phyloP scores from a whole-genome alignment of 1,140 invertebrate genomes.

The Subanguina moxae region DNA sequence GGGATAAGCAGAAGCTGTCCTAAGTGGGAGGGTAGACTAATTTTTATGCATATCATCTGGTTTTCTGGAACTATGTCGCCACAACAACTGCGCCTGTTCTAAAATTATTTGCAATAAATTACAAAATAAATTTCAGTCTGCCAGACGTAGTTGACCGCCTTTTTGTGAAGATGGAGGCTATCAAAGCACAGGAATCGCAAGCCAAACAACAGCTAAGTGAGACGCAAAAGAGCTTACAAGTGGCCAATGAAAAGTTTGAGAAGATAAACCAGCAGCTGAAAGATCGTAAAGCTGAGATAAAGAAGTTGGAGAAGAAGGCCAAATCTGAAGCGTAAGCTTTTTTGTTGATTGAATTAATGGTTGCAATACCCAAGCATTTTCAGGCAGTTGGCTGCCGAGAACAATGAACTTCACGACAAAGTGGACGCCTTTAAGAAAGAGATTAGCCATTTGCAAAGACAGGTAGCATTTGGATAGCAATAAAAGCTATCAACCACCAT shows the following conservation, averaged over 20 bases:
- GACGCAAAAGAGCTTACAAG: conserved; percentile 23
- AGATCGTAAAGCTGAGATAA: conserved; percentile 46
- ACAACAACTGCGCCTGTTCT: too few relatives aligned
- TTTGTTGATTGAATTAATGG: neutral
- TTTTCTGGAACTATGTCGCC: too few relatives aligned
- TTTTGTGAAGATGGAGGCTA: conserved; percentile 11
- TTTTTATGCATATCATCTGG: too few relatives aligned
- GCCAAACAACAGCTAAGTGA: conserved; percentile 4
- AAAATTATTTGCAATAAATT: too few relatives aligned
- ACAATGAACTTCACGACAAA: conserved; percentile 36
- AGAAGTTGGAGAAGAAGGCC: conserved; percentile 47
- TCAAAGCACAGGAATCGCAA: conserved; percentile 21
- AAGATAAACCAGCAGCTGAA: conserved; percentile 40
- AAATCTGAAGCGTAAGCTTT: conserved; percentile 43
- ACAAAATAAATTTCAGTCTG: neutral
- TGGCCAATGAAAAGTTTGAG: conserved; percentile 30
- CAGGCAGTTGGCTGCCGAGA: conserved; percentile 39
- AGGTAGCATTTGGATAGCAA: too few relatives aligned
- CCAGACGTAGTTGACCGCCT: conserved; percentile 31
- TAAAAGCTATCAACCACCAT: too few relatives aligned
- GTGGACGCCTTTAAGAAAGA: conserved; percentile 37
- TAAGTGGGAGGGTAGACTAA: too few relatives aligned
- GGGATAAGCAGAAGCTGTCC: too few relatives aligned
- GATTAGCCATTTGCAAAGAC: conserved; percentile 27
- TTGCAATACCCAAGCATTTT: conserved; percentile 14